Conservation (phyloP, 2,888 invertebrate species). For the Gymnosoma rotundatum region DNA sequence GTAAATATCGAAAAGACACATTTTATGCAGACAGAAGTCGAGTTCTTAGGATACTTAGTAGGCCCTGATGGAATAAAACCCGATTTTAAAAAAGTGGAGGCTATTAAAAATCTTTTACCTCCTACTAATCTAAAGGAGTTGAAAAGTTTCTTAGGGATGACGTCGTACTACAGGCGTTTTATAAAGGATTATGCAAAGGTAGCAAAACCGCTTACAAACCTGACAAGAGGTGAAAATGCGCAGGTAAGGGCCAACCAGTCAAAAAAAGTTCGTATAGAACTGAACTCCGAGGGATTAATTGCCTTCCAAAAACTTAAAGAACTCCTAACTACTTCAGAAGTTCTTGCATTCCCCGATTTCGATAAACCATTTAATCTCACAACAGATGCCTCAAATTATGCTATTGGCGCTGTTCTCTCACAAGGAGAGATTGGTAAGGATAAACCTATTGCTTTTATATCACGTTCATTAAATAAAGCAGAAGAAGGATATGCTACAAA, state of each 20-base stretch:
- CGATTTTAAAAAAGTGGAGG: too few relatives aligned
- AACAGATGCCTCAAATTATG: neutral
- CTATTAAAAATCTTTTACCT: neutral
- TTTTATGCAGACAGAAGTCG: too few relatives aligned
- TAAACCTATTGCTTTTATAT: neutral
- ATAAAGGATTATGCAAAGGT: neutral
- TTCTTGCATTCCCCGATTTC: conserved; percentile 64
- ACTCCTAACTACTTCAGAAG: conserved; percentile 50
- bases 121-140: neutral
- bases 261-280: neutral
- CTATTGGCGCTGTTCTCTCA: neutral
- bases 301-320: neutral
- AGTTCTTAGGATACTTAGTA: too few relatives aligned
- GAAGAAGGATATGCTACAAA: neutral
- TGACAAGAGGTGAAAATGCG: neutral
- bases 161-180: neutral
- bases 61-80: too few relatives aligned
- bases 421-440: neutral
- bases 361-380: neutral
- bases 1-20: too few relatives aligned
- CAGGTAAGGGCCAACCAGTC: neutral
- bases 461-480: neutral
- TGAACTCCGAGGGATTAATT: neutral
- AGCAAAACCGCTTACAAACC: conserved; percentile 14
- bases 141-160: neutral